Base-by-base conservation (phyloP, 2,113 vertebrate species). In the Asarcornis scutulata region DNA sequence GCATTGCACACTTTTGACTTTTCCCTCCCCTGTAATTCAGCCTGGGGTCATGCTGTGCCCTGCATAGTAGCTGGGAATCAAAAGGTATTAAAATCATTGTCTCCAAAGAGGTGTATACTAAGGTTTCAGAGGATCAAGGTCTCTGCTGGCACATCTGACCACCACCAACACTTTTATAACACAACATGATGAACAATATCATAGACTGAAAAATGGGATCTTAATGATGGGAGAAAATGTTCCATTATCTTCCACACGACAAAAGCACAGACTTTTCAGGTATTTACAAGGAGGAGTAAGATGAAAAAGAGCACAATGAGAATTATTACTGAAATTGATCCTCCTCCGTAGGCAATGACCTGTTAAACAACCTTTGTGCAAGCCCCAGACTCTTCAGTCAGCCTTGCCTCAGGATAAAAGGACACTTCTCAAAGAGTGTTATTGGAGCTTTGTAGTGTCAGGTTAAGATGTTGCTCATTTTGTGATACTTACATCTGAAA, bases 181-280 rank as follows among this genome's bases (percentile, higher is more conserved):
- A 77, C 32, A 72, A 31, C 9, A 8, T 7, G 6, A 17, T 73
- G 34, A 12, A n/a, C 4, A 90, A 27, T 1, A 1, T 31, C 75
- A 71, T 21, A 83, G 27, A 88, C 1, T 63, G 42, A 95, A 67
- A 0, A 1, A 48, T 0, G 0, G 13, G 15, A 3, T 59, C 58
- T 69, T 83, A 32, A 4, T 8, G 29, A 26, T 31, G 4, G 42
- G 80, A 36, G 9, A 90, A 90, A 81, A 91, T 12, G 3, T n/a
- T 40, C 18, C 26, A 21, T 79, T 86, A 81, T 32, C 29, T 78
- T 86, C 27, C 0, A 0, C 4, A 56, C 44, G 56, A 56, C 12
- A 93, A 86, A 94, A 64, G 17, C 17, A 75, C 86, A 32, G 66
- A 46, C 20, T 78, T 90, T 96, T 26, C 53, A 91, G 62, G 36